Conservation (phyloP, 2,888 invertebrate genomes). For the Thera obeliscata region DNA sequence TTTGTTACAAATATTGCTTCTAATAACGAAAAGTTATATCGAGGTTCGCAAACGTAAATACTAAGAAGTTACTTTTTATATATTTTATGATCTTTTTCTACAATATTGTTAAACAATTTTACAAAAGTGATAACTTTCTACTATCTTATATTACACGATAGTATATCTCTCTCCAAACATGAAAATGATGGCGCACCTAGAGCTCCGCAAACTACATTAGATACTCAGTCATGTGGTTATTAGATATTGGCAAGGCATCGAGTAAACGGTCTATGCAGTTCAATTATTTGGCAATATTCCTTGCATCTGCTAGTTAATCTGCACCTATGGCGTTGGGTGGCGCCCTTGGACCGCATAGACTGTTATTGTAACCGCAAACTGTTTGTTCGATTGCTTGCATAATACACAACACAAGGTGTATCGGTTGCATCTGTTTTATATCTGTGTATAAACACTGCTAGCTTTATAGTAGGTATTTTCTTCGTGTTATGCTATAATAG, state of each 20-base stretch:
- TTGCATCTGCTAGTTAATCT: slow-evolving; percentile 16
- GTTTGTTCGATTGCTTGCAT: slow-evolving; percentile 56
- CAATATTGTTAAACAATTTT: neutral
- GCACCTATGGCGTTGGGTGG: slow-evolving; percentile 15
- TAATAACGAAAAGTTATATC: neutral
- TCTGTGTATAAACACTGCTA: neutral
- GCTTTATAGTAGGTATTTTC: neutral
- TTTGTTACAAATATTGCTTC: neutral
- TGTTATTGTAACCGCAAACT: slow-evolving; percentile 63
- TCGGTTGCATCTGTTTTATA: slow-evolving; percentile 31
- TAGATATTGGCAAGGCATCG: neutral
- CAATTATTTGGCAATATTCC: slow-evolving; percentile 28
- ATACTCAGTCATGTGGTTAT: neutral
- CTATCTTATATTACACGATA: neutral
- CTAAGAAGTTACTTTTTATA: neutral
- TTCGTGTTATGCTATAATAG: neutral
- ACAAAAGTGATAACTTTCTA: slow-evolving; percentile 7
- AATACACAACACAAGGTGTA: slow-evolving; percentile 42
- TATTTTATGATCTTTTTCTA: neutral
- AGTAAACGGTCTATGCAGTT: slow-evolving; percentile 3
- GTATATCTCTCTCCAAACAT: slow-evolving; percentile 5
- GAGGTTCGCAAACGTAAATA: neutral
- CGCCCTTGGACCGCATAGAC: slow-evolving; percentile 42
- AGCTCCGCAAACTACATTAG: neutral
- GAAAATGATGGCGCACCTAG: slow-evolving; percentile 3